Base-by-base conservation (phyloP, 2,113 vertebrate species). In the Xyrauchen texanus region DNA sequence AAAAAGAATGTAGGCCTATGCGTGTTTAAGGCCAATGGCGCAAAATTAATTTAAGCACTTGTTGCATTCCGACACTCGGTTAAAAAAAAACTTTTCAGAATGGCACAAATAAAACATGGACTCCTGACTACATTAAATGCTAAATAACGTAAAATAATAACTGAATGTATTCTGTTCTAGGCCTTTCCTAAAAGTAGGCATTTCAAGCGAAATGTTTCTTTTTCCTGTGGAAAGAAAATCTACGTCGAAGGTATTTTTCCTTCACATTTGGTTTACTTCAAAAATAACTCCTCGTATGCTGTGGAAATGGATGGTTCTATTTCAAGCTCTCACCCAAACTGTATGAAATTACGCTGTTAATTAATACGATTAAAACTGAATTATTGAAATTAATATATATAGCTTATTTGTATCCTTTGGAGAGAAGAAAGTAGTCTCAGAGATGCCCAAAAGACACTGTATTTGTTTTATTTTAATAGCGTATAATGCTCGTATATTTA, bases 401-500 rank as follows among this genome's bases (percentile, higher is more conserved):
- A 58, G 55, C 55, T 2, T 3, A 45, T 15, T 15, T 10, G 42
- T 3, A 15, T 16, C 13, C 45, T 71, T 45, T 44, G 47, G 13
- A 47, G 6, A 16, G n/a, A 47, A 21, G 0, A 71, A 10, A 16
- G 4, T 1, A 34, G 21, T 34, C 21, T 44, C 52, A 49, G 3
- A 52, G 16, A 52, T 15, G 42, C 13, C 21, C 12, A 7, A 49
- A 44, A 44, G 9, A 64, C 52, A 46, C 16, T 21, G 13, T 77
- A 8, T 7, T 34, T 34, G 77, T 15, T 81, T 51, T 55, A 72
- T 78, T 76, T 76, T 34, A 8, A 63, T 70, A 21, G 55, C 61
- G 44, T 45, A 53, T 65, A 64, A 63, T 53, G 8, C 60, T 80
- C 9, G 46, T 53, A 67, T 65, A 65, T 77, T 76, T 76, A 62